phyloP scores from a whole-genome alignment of 2,797 vertebrate genomes.

The Siniperca obscura region DNA sequence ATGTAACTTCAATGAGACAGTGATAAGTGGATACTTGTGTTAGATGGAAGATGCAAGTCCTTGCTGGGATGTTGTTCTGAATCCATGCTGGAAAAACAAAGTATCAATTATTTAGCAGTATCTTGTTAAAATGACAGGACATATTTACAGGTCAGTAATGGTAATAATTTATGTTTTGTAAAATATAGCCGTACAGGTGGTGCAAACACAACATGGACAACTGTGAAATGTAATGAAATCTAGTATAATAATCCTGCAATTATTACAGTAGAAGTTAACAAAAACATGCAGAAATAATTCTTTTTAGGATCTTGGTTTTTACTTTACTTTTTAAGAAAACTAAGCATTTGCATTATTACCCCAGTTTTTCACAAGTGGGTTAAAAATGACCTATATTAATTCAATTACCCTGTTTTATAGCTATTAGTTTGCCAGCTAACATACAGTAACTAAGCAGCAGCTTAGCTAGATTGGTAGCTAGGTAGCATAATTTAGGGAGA shows the following conservation, averaged over 20 bases:
- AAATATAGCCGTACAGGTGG: background rate
- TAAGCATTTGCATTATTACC: no score
- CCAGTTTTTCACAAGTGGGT: no score
- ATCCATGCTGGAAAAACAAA: slow-evolving; percentile 5
- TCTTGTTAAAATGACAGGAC: slow-evolving; percentile 20
- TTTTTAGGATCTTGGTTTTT: no score
- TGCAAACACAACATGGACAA: slow-evolving; percentile 10
- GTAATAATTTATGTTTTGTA: slow-evolving; percentile 1
- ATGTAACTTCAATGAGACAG: slow-evolving; percentile 54
- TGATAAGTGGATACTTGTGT: slow-evolving; percentile 41
- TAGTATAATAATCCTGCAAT: background rate
- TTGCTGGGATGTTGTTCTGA: slow-evolving; percentile 14
- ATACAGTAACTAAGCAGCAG: background rate
- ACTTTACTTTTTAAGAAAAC: no score
- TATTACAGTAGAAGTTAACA: background rate
- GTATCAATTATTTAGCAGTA: slow-evolving; percentile 4
- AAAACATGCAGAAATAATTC: background rate
- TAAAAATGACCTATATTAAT: background rate
- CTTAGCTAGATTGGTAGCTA: background rate
- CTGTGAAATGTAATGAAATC: background rate
- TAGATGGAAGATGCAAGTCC: background rate
- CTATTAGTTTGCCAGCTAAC: background rate
- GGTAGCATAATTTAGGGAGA: background rate
- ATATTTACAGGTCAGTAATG: slow-evolving; percentile 32
- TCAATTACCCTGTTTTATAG: no score